Evolutionary conservation across 2,113 vertebrate genomes (phyloP), one percentile per base, ranked within the genome.

Genomic region (Pteropus alecto): DNA sequence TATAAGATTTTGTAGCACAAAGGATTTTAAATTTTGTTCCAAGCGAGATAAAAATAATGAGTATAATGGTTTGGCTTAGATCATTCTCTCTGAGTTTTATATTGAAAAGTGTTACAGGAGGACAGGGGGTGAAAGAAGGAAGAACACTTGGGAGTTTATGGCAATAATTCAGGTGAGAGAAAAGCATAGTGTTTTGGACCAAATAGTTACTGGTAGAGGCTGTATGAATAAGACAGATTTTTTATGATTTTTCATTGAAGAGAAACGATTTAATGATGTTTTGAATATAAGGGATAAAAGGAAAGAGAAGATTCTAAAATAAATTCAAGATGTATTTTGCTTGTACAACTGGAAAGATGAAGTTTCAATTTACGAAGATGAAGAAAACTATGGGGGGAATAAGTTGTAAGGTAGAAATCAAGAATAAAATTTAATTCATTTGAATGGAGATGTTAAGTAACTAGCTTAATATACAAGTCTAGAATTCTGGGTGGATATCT

Each of bases 101-200:
- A 24, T 54, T 74, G 19, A 63, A 70, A 90, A 30, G 22, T 2
- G 12, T 46, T 30, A 1, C 4, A 61, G 70, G 16, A 73, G 43
- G n/a, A 67, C 0, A 1, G 30, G n/a, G 6, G 1, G 3, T 38
- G 7, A 48, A 82, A 76, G 11, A 22, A 48, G 0, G 3, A 4
- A 65, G 8, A 71, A 6, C 26, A 35, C 35, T 78, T 54, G 65
- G 35, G 30, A 78, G 12, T 5, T 46, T 46, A 61, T 41, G 12
- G 28, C 48, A 60, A 76, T 46, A 43, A 46, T 38, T 1, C 5
- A 22, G 13, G 24, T 11, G 6, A 19, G 26, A 22, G 11, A 9
- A 30, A 76, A 65, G 21, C 21, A 48, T 24, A 14, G 12, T 11
- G 2, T 3, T 26, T 16, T 92, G 24, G 13, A 16, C 7, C 1